These are phyloP conservation scores for Hydroisotoma schaefferi DNA, from an alignment of 2,888 invertebrate species.

Conservation along the genomic window DNA sequence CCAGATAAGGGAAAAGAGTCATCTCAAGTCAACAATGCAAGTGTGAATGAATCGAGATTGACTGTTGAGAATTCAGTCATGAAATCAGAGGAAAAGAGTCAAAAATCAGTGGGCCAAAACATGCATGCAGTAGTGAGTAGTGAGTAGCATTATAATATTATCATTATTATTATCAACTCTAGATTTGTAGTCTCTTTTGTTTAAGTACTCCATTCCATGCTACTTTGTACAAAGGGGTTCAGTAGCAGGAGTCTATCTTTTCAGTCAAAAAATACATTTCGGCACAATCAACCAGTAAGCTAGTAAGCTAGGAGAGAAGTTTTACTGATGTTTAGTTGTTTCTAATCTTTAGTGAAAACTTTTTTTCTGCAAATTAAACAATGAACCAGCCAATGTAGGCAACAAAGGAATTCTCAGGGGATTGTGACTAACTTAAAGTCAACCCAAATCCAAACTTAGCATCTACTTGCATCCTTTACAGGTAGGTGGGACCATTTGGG, in stretches of 20 bases:
- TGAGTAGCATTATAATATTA: neutral
- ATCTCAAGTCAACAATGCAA: slow-evolving; percentile 7
- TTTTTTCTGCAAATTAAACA: neutral
- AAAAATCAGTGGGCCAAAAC: slow-evolving; percentile 1
- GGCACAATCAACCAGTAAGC: neutral
- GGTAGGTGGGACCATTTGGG: too few species aligned
- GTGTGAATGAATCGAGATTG: slow-evolving; percentile 12
- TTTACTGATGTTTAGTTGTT: neutral
- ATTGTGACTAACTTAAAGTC: neutral
- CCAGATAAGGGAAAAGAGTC: too few species aligned
- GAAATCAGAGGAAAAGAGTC: neutral
- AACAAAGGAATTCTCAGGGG: neutral
- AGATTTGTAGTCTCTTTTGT: too few species aligned
- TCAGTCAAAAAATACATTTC: too few species aligned
- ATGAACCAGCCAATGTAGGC: neutral
- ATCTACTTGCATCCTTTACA: too few species aligned
- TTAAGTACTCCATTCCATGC: too few species aligned
- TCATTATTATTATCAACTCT: too few species aligned
- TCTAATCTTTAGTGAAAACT: neutral
- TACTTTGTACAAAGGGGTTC: too few species aligned
- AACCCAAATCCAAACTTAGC: neutral
- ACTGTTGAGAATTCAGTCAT: slow-evolving; percentile 10
- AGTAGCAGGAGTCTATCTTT: too few species aligned
- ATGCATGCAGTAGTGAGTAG: neutral
- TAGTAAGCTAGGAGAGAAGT: too few species aligned